Evolutionary conservation across 2,113 vertebrate genomes (phyloP).

Genomic region (Nothoprocta perdicaria): DNA sequence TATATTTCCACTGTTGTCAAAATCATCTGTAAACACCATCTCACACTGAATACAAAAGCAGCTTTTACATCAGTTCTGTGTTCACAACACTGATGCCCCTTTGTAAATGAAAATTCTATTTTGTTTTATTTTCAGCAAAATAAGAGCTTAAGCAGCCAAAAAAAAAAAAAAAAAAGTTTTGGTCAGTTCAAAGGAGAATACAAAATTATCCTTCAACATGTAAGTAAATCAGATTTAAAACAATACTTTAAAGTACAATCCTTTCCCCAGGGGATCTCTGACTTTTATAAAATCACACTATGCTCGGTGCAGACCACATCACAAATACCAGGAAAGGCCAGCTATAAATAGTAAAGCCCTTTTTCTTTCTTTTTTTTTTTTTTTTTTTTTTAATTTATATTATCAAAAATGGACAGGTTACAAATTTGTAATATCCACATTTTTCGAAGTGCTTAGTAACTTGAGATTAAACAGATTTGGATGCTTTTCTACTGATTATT

Average conservation of each 20-base stretch:
- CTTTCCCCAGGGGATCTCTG: slow-evolving; percentile 56
- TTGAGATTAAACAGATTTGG: background rate
- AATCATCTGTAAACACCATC: slow-evolving; percentile 91
- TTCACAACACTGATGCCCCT: slow-evolving; percentile 74
- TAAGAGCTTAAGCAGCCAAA: slow-evolving; percentile 44
- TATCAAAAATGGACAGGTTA: slow-evolving; percentile 64
- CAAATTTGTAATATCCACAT: slow-evolving; percentile 41
- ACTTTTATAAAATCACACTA: slow-evolving; percentile 53
- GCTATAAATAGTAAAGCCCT: slow-evolving; percentile 79
- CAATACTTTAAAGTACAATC: slow-evolving; percentile 62
- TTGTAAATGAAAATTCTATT: slow-evolving; percentile 66
- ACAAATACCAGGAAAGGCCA: slow-evolving; percentile 71
- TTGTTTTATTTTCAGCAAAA: slow-evolving; percentile 58
- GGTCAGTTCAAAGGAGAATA: slow-evolving; percentile 69
- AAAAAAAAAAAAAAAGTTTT: slow-evolving; percentile 22
- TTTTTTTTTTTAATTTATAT: slow-evolving; percentile 10
- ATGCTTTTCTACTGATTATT: slow-evolving; percentile 3
- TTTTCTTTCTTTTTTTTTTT: slow-evolving; percentile 19
- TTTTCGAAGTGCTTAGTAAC: background rate
- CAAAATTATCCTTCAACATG: slow-evolving; percentile 62
- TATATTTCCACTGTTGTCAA: slow-evolving; percentile 85
- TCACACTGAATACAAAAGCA: slow-evolving; percentile 89
- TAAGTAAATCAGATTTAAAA: slow-evolving; percentile 62
- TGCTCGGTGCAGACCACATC: slow-evolving; percentile 44
- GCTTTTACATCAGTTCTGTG: slow-evolving; percentile 79